phyloP scores from a whole-genome alignment of 92 coral and sea anemone species.

The Phymanthus crucifer region DNA sequence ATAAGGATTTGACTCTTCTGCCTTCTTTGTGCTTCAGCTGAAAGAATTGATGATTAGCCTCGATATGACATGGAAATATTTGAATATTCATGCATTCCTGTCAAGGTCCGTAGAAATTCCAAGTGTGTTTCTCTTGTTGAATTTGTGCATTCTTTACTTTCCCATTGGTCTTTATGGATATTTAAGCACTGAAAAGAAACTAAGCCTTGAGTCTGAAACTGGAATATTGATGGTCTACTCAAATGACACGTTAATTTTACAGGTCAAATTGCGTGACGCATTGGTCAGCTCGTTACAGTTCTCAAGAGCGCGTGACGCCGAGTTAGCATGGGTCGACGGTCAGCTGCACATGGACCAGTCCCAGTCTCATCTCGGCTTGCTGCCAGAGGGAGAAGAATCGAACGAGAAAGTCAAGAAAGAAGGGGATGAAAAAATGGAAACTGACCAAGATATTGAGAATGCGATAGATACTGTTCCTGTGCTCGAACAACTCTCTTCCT shows the following conservation, averaged over 20 bases:
- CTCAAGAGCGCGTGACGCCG: conserved; percentile 97
- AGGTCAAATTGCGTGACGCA: conserved; percentile 98
- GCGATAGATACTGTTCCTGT: conserved; percentile 71
- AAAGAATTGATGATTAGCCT: no score
- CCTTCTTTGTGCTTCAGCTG: no score
- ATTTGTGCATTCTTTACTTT: no score
- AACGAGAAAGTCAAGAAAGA: neutral
- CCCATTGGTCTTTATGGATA: no score
- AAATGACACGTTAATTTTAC: neutral
- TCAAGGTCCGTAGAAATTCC: no score
- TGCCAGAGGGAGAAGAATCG: conserved; percentile 38
- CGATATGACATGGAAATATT: no score
- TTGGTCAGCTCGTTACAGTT: conserved; percentile 96
- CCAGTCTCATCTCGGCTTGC: conserved; percentile 59
- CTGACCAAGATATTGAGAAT: conserved; percentile 82
- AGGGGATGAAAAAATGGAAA: conserved; percentile 62
- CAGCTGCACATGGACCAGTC: conserved; percentile 82
- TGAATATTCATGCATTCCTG: no score
- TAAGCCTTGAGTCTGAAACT: neutral
- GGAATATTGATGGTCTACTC: neutral
- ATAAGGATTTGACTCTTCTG: neutral
- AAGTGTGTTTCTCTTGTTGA: no score
- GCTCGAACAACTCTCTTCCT: conserved; percentile 73
- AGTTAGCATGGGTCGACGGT: conserved; percentile 98
- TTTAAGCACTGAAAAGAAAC: neutral